phyloP scores from a whole-genome alignment of 2,113 vertebrate genomes.

The Callopanchax toddi region DNA sequence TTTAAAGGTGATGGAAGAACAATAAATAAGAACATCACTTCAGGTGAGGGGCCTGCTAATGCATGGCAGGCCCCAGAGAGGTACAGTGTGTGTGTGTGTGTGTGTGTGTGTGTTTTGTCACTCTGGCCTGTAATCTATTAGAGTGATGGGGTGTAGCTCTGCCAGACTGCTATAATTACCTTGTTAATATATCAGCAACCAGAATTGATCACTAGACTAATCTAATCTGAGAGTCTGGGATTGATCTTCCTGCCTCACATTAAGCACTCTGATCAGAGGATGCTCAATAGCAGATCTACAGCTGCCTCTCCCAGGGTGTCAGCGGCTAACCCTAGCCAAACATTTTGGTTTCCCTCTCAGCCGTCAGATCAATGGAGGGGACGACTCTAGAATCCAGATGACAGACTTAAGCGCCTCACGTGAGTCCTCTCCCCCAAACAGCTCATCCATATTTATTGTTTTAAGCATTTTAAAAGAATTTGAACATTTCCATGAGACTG shows the following conservation, averaged over 20 bases:
- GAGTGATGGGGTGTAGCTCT: slow-evolving; percentile 30
- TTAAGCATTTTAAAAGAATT: not conserved
- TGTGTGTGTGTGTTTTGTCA: not conserved
- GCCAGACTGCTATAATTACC: slow-evolving; percentile 85
- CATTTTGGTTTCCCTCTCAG: slow-evolving; percentile 92
- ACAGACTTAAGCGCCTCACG: slow-evolving; percentile 82
- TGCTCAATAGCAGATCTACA: slow-evolving; percentile 90
- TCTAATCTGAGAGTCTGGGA: slow-evolving; percentile 91
- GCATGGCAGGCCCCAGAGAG: too few relatives aligned
- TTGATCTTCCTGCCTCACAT: slow-evolving; percentile 88
- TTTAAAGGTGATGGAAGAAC: too few relatives aligned
- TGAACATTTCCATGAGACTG: too few relatives aligned
- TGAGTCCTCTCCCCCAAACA: not conserved
- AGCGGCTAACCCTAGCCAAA: slow-evolving; percentile 98
- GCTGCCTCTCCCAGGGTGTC: slow-evolving; percentile 89
- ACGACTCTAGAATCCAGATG: slow-evolving; percentile 88
- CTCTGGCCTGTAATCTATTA: slow-evolving; percentile 19
- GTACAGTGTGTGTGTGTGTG: not conserved
- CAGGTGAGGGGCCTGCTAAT: too few relatives aligned
- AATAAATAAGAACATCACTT: too few relatives aligned
- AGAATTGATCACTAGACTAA: slow-evolving; percentile 95
- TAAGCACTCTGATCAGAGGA: slow-evolving; percentile 88
- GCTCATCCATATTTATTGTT: not conserved
- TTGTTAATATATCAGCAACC: slow-evolving; percentile 98
- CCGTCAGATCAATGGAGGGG: slow-evolving; percentile 88